phyloP scores from a whole-genome alignment of 2,888 invertebrate species.

The Drosophila neoperkinsi region DNA sequence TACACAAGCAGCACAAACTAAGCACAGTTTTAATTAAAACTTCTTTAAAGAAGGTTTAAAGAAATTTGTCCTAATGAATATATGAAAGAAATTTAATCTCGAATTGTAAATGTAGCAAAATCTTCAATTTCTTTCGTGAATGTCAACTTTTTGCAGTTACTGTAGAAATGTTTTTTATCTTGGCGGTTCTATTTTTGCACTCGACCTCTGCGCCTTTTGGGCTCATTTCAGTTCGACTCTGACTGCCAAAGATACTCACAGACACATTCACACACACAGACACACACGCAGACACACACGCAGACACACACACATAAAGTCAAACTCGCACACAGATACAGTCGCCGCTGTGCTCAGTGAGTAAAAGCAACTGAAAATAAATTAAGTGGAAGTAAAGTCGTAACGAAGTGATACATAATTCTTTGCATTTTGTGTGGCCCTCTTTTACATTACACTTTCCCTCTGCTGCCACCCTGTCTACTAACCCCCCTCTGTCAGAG shows the following conservation, averaged over 20 bases:
- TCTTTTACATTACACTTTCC: slow-evolving; percentile 4
- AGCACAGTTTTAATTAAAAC: not conserved
- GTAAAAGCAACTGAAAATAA: slow-evolving; percentile 77
- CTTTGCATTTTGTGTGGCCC: slow-evolving; percentile 51
- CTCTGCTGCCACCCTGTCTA: not conserved
- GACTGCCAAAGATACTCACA: slow-evolving; percentile 21
- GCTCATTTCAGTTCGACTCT: slow-evolving; percentile 35
- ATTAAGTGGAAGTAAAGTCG: slow-evolving; percentile 79
- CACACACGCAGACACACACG: slow-evolving; percentile 17
- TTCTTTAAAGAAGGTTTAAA: not conserved
- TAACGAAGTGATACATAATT: slow-evolving; percentile 81
- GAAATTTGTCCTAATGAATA: not conserved
- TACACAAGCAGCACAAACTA: not conserved
- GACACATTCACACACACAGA: slow-evolving; percentile 2
- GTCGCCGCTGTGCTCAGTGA: slow-evolving; percentile 47
- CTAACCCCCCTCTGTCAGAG: not conserved
- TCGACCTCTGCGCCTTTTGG: slow-evolving; percentile 35
- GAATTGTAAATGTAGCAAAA: not conserved
- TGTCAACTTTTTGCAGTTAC: slow-evolving; percentile 6
- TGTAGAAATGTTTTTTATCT: slow-evolving; percentile 31
- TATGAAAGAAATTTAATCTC: not conserved
- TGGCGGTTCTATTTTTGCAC: slow-evolving; percentile 17
- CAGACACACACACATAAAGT: slow-evolving; percentile 6
- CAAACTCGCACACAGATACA: slow-evolving; percentile 31
- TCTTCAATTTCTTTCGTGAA: not conserved